A percentile compares a stretch with the other conserved stretches of the same genome.
phyloP scores from a whole-genome alignment of 2,888 invertebrate species.

The Erebia aethiops region DNA sequence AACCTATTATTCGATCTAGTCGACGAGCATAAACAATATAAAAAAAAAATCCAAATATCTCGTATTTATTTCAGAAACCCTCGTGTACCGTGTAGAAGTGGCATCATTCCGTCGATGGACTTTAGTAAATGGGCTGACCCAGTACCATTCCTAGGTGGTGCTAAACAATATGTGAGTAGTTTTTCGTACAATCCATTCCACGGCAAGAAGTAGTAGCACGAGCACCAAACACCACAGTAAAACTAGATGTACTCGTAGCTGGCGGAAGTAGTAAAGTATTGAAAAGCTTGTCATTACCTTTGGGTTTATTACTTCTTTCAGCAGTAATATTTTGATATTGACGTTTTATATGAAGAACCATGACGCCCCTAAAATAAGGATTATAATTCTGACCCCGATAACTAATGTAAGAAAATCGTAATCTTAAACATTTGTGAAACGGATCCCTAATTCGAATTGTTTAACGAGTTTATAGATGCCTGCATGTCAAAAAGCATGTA shows the following conservation, averaged over 20 bases:
- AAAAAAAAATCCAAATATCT: no score
- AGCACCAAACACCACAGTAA: slow-evolving; percentile 48
- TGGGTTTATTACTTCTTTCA: no score
- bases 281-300: slow-evolving; percentile 17
- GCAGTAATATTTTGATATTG: no score
- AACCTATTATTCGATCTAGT: not conserved
- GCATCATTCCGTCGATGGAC: slow-evolving; percentile 93
- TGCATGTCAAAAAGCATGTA: no score
- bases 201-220: slow-evolving; percentile 72
- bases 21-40: no score
- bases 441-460: no score
- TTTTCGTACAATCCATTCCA: slow-evolving; percentile 79
- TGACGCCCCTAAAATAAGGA: no score
- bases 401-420: no score
- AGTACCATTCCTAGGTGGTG: slow-evolving; percentile 66
- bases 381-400: no score
- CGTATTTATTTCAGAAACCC: slow-evolving; percentile 86
- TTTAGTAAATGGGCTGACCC: slow-evolving; percentile 95
- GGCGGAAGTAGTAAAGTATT: slow-evolving; percentile 43
- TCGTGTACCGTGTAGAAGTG: slow-evolving; percentile 95
- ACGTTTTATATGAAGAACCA: no score
- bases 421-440: no score
- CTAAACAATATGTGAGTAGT: slow-evolving; percentile 87
- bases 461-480: no score
- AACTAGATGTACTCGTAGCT: slow-evolving; percentile 44